A percentile compares a stretch with the other conserved stretches of the same genome.
Conservation (phyloP, 2,797 vertebrate species). For the Coregonus ussuriensis region DNA sequence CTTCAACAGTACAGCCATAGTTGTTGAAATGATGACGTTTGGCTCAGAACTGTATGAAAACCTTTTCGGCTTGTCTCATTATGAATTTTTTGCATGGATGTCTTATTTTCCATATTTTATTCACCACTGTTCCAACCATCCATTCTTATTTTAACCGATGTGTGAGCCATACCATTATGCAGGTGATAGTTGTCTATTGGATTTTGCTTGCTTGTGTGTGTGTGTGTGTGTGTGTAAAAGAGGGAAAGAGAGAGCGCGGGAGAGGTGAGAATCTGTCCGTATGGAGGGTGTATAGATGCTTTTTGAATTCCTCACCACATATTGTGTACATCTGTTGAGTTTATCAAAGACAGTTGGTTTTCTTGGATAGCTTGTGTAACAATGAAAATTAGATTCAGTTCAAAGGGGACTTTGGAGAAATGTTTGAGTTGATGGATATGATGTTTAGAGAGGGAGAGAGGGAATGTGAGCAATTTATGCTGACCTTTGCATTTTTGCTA, state of each 20-base stretch:
- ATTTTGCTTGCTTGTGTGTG: constrained; percentile 1
- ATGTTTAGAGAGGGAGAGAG: background rate
- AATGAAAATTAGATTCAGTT: background rate
- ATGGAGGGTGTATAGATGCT: background rate
- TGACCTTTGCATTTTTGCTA: background rate
- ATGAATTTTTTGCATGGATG: constrained; percentile 66
- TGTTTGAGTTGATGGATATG: background rate
- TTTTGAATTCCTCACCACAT: background rate
- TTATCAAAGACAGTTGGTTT: background rate
- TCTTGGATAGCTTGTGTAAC: background rate
- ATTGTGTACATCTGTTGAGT: background rate
- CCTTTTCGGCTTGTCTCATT: constrained; percentile 50
- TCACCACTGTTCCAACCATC: constrained; percentile 63
- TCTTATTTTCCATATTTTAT: constrained; percentile 61
- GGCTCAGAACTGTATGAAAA: constrained; percentile 43
- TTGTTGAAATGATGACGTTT: constrained; percentile 35
- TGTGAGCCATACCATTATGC: constrained; percentile 31
- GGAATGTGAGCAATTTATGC: background rate
- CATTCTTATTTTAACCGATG: constrained; percentile 51
- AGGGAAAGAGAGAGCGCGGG: background rate
- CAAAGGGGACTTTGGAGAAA: background rate
- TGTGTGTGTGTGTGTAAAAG: background rate
- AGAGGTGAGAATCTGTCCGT: background rate
- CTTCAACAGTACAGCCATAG: constrained; percentile 14
- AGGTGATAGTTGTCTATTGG: constrained; percentile 16